Percentiles rank a stretch among this genome's conserved stretches.
These are phyloP conservation scores for Eurytoma californica DNA, from an alignment of 2,888 invertebrate species.

Conservation along the genomic window DNA sequence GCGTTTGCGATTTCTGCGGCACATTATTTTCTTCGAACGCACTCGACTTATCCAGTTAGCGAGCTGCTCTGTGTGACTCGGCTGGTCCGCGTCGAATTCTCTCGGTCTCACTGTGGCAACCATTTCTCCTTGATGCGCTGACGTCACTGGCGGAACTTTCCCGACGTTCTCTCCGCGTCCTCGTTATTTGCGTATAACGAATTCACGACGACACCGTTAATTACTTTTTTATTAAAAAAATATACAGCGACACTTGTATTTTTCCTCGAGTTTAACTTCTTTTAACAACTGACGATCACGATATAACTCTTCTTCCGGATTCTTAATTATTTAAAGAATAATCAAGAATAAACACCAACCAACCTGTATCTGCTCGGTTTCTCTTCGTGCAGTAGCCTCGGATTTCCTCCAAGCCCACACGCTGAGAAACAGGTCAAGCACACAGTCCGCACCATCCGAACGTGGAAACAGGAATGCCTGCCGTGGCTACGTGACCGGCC, in stretches of 20 bases:
- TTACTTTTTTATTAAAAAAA: not conserved
- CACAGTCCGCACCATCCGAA: constrained; percentile 61
- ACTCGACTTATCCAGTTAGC: constrained; percentile 81
- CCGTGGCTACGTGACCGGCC: constrained; percentile 48
- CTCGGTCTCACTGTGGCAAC: constrained; percentile 59
- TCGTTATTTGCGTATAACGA: not conserved
- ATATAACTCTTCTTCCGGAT: constrained; percentile 4
- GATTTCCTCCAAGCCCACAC: constrained; percentile 52
- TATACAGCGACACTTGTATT: constrained; percentile 4
- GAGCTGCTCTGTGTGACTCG: constrained; percentile 64
- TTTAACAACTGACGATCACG: constrained; percentile 18
- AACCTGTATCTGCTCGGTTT: constrained; percentile 72
- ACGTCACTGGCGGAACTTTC: constrained; percentile 35
- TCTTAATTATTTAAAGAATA: constrained; percentile 55
- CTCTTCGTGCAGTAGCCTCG: constrained; percentile 60
- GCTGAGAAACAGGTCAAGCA: constrained; percentile 49
- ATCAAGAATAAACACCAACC: constrained; percentile 64
- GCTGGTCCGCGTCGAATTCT: constrained; percentile 62
- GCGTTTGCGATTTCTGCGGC: constrained; percentile 78
- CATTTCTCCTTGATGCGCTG: constrained; percentile 55
- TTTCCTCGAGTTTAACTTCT: not conserved
- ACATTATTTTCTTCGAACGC: constrained; percentile 79
- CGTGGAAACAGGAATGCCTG: constrained; percentile 62
- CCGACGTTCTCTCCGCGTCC: not conserved
- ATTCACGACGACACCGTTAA: not conserved